A percentile compares a stretch with the other conserved stretches of the same genome.
These are phyloP conservation scores for Drosophila watanabei DNA, from an alignment of 1,140 invertebrate species.

Conservation along the genomic window DNA sequence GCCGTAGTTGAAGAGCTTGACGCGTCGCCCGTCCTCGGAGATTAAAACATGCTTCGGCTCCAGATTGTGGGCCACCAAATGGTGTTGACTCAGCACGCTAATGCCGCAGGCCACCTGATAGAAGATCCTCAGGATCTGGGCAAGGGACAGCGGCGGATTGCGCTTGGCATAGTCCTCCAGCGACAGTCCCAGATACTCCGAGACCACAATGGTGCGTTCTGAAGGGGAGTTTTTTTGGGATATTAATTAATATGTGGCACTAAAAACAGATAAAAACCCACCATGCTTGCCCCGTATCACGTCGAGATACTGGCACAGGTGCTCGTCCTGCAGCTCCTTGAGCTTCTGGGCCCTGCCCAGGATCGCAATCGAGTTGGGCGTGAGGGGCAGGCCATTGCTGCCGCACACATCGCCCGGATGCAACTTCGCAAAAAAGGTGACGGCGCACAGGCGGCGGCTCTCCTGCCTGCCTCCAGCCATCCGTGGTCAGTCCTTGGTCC, in stretches of 20 bases:
- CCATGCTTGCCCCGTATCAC: constrained; percentile 97
- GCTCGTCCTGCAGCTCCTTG: constrained; percentile 92
- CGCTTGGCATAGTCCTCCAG: constrained; percentile 85
- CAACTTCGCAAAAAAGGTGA: constrained; percentile 95
- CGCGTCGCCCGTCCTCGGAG: constrained; percentile 88
- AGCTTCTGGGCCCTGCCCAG: constrained; percentile 94
- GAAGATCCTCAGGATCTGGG: constrained; percentile 87
- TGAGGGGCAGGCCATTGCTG: constrained; percentile 97
- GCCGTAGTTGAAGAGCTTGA: constrained; percentile 97
- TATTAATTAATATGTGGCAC: background rate
- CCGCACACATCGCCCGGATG: constrained; percentile 97
- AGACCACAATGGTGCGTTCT: constrained; percentile 96
- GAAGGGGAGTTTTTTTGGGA: constrained; percentile 2
- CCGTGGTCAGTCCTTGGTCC: constrained; percentile 3
- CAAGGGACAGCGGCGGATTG: constrained; percentile 86
- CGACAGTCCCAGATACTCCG: constrained; percentile 93
- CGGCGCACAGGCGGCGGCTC: constrained; percentile 89
- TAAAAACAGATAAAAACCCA: constrained; percentile 85
- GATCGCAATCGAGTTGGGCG: constrained; percentile 98
- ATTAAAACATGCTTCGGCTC: constrained; percentile 94
- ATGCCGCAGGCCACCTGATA: constrained; percentile 91
- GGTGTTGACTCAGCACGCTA: constrained; percentile 90
- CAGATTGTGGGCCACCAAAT: constrained; percentile 93
- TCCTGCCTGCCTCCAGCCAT: constrained; percentile 21
- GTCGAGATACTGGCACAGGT: constrained; percentile 96